Percentiles rank a stretch among this genome's conserved stretches.
Evolutionary conservation across 1,140 invertebrate genomes (phyloP).

Genomic region (Cylas formicarius): DNA sequence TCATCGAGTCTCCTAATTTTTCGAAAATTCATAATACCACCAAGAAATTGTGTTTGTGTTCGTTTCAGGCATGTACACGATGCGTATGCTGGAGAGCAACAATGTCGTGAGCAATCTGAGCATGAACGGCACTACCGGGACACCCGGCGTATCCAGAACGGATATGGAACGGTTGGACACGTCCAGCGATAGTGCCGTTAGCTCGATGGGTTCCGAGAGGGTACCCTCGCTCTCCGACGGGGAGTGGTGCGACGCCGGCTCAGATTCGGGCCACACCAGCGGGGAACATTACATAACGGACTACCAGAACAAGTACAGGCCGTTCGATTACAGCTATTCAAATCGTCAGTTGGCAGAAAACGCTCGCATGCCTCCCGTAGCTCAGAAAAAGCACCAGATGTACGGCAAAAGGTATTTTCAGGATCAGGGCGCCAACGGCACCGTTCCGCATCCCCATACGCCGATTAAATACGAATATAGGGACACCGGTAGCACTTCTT

Average conservation of each 20-base stretch:
- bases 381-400: slow-evolving; percentile 88
- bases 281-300: slow-evolving; percentile 53
- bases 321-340: slow-evolving; percentile 66
- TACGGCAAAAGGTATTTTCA: slow-evolving; percentile 81
- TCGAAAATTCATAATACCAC: too few species aligned
- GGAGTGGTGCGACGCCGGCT: slow-evolving; percentile 81
- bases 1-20: too few species aligned
- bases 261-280: slow-evolving; percentile 65
- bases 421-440: slow-evolving; percentile 29
- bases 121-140: slow-evolving; percentile 37
- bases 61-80: slow-evolving; percentile 73
- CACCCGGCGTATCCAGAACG: slow-evolving; percentile 40
- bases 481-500: slow-evolving; percentile 41
- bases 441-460: slow-evolving; percentile 42
- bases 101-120: slow-evolving; percentile 35
- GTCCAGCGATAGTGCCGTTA: slow-evolving; percentile 79
- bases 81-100: slow-evolving; percentile 68
- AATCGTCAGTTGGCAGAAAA: slow-evolving; percentile 39
- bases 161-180: slow-evolving; percentile 66
- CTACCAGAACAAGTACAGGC: slow-evolving; percentile 62
- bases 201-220: slow-evolving; percentile 85
- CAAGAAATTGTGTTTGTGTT: slow-evolving; percentile 4
- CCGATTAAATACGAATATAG: slow-evolving; percentile 57
- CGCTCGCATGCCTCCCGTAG: slow-evolving; percentile 57
- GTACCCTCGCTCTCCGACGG: slow-evolving; percentile 79